Evolutionary conservation across 2,888 invertebrate species (phyloP), one percentile per base, ranked within the genome.

Genomic region (Phalera bucephala): DNA sequence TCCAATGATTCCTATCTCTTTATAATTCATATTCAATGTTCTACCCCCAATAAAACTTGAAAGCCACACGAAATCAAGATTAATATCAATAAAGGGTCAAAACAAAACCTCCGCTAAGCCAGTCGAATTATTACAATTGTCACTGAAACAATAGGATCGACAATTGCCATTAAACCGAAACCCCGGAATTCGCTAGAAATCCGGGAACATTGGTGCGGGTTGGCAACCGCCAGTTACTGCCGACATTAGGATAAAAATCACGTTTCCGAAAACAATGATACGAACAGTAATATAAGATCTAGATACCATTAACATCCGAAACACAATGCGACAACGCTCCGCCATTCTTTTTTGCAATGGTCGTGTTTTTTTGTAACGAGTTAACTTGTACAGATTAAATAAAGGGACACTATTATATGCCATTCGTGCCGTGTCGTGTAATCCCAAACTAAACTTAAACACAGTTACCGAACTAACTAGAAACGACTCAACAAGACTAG

Each of bases 231-330:
- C 25, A 12, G 5, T 1, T n/a, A 3, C 14, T 14, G 13, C 14
- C 8, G 11, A 23, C 33, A 34, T 56, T 46, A 36, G 23, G 11
- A 52, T 39, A 52, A 56, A 46, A 40, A 40, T 43, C 43, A 52
- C 40, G 47, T 52, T 27, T 28, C 6, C 7, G 22, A 27, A 33
- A 40, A 38, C 37, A 46, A 43, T 56, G 20, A 35, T 12, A 30
- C 29, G 9, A 12, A 30, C 41, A 26, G 32, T 34, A 32, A 39
- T 15, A 22, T 25, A 5, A 28, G 19, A 13, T 32, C 17, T 20
- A 12, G 10, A 31, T 12, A 26, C 11, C 30, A 41, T 42, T 40
- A 39, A 26, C 31, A 33, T 14, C 9, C 10, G 25, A 13, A 33
- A 29, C 6, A 17, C 17, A 14, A 20, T 23, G 23, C 29, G n/a